Percentiles rank a stretch among this genome's conserved stretches.
These are phyloP conservation scores for Cyclophora punctaria DNA, from an alignment of 2,888 invertebrate genomes.

Conservation along the genomic window DNA sequence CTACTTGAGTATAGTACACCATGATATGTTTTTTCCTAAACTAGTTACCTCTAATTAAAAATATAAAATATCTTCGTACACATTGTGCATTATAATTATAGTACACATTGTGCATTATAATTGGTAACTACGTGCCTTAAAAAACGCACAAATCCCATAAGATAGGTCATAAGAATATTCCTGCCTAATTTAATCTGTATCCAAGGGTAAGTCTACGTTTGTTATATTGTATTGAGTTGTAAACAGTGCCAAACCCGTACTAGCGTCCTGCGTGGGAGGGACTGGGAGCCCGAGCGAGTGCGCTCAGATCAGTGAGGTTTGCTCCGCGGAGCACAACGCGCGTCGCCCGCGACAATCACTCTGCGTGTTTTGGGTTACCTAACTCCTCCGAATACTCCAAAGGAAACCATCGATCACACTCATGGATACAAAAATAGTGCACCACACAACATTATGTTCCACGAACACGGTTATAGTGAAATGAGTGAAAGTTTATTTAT, in stretches of 20 bases:
- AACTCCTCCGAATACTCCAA: too few relatives aligned
- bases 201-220: neutral
- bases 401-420: constrained; percentile 10
- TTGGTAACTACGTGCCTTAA: too few relatives aligned
- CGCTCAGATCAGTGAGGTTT: constrained; percentile 28
- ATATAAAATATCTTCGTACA: too few relatives aligned
- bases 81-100: too few relatives aligned
- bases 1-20: too few relatives aligned
- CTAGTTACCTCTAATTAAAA: too few relatives aligned
- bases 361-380: too few relatives aligned
- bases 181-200: too few relatives aligned
- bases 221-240: constrained; percentile 4
- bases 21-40: too few relatives aligned
- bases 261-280: constrained; percentile 35
- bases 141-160: too few relatives aligned
- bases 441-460: constrained; percentile 8
- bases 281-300: constrained; percentile 26
- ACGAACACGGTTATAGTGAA: constrained; percentile 31
- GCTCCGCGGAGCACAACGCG: constrained; percentile 13
- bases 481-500: constrained; percentile 59
- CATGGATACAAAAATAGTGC: constrained; percentile 23
- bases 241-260: constrained; percentile 15
- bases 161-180: too few relatives aligned
- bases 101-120: too few relatives aligned
- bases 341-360: neutral